Percentiles rank a stretch among this genome's conserved stretches.
phyloP scores from a whole-genome alignment of 2,113 vertebrate species.

The Chloebia gouldiae region DNA sequence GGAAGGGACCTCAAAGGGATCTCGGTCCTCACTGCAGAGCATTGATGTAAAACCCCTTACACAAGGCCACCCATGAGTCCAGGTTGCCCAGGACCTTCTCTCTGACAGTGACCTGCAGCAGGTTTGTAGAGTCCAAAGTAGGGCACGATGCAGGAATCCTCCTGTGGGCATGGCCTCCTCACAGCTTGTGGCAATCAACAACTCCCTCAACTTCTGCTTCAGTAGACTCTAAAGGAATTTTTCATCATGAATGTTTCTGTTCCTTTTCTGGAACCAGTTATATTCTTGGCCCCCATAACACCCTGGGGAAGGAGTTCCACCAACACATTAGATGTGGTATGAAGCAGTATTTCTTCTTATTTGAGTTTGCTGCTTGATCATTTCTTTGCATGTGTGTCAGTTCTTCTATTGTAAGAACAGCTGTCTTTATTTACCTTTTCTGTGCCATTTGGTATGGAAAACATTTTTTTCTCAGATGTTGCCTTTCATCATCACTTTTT shows the following conservation, averaged over 20 bases:
- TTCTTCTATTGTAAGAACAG: constrained; percentile 19
- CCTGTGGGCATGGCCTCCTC: not conserved
- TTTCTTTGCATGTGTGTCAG: not conserved
- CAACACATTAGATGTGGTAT: constrained; percentile 45
- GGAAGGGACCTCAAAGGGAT: not conserved
- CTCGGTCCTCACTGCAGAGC: not conserved
- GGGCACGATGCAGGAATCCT: not conserved
- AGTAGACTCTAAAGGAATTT: not conserved
- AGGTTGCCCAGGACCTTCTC: not conserved
- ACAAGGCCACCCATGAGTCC: not conserved
- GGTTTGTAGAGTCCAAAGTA: not conserved
- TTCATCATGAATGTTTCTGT: not conserved
- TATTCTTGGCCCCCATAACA: not conserved
- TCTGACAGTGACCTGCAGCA: not conserved
- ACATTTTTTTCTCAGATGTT: constrained; percentile 43
- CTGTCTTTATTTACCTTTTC: constrained; percentile 61
- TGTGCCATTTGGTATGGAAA: not conserved
- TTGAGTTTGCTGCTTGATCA: constrained; percentile 11
- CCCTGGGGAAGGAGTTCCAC: constrained; percentile 19
- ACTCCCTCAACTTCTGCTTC: not conserved
- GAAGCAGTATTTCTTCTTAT: constrained; percentile 29
- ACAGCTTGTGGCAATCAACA: not conserved
- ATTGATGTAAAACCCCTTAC: not conserved
- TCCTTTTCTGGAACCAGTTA: constrained; percentile 22
- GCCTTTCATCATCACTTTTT: constrained; percentile 37